Conservation (phyloP, 2,797 vertebrate species). For the Salarias fasciatus region DNA sequence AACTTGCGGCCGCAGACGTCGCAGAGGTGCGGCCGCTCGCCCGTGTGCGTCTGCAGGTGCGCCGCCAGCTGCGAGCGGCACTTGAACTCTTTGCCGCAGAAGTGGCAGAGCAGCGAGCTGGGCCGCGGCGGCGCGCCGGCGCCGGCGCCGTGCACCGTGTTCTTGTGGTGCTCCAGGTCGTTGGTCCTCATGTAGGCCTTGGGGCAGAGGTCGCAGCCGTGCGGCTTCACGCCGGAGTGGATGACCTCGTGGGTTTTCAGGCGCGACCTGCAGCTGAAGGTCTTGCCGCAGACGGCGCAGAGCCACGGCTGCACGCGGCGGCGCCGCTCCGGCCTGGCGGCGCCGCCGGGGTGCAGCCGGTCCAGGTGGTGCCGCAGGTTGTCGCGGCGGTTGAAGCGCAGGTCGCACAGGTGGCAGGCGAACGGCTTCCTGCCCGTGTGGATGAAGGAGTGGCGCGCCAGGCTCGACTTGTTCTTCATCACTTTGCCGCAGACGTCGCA, state of each 20-base stretch:
- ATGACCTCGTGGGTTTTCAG: conserved; percentile 69
- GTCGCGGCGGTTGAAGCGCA: conserved; percentile 71
- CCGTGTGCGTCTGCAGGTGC: conserved; percentile 67
- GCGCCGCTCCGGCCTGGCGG: conserved; percentile 32
- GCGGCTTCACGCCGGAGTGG: conserved; percentile 67
- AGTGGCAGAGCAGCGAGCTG: conserved; percentile 62
- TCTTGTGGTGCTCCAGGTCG: conserved; percentile 71
- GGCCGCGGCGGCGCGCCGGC: neutral
- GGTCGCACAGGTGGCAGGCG: conserved; percentile 63
- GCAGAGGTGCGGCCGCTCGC: conserved; percentile 72
- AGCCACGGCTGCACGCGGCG: conserved; percentile 53
- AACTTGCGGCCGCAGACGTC: conserved; percentile 74
- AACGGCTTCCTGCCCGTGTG: conserved; percentile 71
- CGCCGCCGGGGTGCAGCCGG: conserved; percentile 58
- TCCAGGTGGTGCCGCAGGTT: conserved; percentile 72
- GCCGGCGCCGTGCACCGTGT: conserved; percentile 44
- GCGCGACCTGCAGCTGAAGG: conserved; percentile 65
- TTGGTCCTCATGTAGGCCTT: conserved; percentile 75
- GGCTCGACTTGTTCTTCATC: conserved; percentile 74
- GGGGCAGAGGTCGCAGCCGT: conserved; percentile 66
- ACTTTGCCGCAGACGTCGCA: conserved; percentile 73
- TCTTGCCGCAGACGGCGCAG: conserved; percentile 68
- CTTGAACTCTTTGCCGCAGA: conserved; percentile 69
- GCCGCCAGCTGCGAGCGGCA: conserved; percentile 65
- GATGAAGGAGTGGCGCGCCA: conserved; percentile 71